Conservation (phyloP, 2,113 vertebrate genomes). For the Mirza zaza region DNA sequence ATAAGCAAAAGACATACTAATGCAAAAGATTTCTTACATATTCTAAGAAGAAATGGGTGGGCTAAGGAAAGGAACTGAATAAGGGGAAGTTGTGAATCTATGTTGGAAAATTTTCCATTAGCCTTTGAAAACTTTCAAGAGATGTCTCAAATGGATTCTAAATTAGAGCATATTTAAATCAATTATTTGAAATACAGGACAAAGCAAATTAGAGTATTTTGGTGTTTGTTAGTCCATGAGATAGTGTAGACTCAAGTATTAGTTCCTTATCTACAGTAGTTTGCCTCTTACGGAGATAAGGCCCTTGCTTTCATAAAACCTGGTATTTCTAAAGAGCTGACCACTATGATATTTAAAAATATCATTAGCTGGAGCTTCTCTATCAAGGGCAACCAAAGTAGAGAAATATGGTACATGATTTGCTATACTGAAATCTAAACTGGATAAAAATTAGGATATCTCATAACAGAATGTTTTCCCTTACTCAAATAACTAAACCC, state of each 20-base stretch:
- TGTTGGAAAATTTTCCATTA: background rate
- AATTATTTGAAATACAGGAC: background rate
- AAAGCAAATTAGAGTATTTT: background rate
- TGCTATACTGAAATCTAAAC: background rate
- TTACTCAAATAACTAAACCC: background rate
- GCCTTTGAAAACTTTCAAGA: background rate
- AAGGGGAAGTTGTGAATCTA: background rate
- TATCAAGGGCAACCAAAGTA: background rate
- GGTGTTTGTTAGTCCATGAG: background rate
- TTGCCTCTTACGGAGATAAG: background rate
- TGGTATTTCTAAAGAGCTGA: background rate
- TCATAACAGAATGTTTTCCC: background rate
- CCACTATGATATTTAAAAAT: background rate
- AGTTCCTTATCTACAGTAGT: background rate
- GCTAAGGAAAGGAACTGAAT: background rate
- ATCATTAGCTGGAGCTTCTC: background rate
- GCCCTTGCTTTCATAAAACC: background rate
- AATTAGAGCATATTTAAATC: background rate
- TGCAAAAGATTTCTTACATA: slow-evolving; percentile 22
- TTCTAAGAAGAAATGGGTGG: background rate
- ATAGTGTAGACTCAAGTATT: background rate
- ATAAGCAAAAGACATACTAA: background rate
- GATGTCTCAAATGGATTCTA: background rate
- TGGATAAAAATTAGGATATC: background rate
- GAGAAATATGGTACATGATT: background rate